Base-by-base conservation (phyloP, 2,113 vertebrate genomes). In the Sebastes schlegelii region DNA sequence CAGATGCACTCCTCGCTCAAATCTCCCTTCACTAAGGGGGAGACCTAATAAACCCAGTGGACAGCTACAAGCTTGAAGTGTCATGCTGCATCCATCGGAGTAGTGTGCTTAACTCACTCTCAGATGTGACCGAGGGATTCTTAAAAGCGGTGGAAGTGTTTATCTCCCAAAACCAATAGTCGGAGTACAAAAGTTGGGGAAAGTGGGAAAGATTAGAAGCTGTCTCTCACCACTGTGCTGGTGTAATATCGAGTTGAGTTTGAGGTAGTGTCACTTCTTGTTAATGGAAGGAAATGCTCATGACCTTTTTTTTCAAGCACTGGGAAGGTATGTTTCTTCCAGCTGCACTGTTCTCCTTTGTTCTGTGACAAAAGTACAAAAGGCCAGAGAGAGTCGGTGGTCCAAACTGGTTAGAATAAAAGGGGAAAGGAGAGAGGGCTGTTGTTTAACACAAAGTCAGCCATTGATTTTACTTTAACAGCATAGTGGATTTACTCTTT, bases 31-130 rank as follows among this genome's bases (percentile, higher is more conserved):
- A 73, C 77, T 68, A 70, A 83, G 49, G 74, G 67, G 46, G 63
- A 71, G 80, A 77, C 66, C 86, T 87, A 86, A 90, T 92, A 90
- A 91, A 90, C 81, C 66, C 62, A 69, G 72, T 71, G 88, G 86
- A 88, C 80, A 83, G 86, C 82, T 79, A 86, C 89, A 89, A 80
- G 80, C 80, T 80, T 87, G 78, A 75, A 91, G 86, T 89, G 84
- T 86, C 84, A 82, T 58, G 75, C 66, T 12, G 45, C 66, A 86
- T 89, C 58, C 66, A 81, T 77, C 85, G 26, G 13, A 75, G 68
- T 34, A 70, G 73, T 80, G 72, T 70, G 71, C 51, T 63, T 75
- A 46, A 71, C 77, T 75, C 74, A 26, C 70, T 75, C 71, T 62
- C 58, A 57, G 86, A 76, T 81, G 88, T 81, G 87, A 88, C 79